These are phyloP conservation scores for Leptopterna dolabrata DNA, from an alignment of 2,888 invertebrate species.

Conservation along the genomic window DNA sequence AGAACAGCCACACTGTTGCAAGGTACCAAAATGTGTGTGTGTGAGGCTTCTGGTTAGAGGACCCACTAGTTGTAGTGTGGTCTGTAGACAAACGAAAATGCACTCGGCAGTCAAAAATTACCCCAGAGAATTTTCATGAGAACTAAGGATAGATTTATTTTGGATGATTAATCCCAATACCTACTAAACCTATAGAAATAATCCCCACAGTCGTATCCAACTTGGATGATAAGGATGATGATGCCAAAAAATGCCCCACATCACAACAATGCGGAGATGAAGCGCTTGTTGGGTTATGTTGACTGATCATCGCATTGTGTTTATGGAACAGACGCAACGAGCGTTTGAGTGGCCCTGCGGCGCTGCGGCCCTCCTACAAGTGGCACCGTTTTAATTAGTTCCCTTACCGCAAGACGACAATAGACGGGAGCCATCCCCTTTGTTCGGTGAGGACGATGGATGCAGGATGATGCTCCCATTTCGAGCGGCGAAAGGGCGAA, in stretches of 20 bases:
- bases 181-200: no score
- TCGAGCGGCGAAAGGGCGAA: neutral
- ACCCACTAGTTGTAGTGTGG: no score
- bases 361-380: neutral
- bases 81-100: no score
- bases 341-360: neutral
- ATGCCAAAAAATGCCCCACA: neutral
- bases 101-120: no score
- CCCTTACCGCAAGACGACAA: neutral
- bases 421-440: neutral
- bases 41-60: no score
- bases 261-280: neutral
- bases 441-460: neutral
- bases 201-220: neutral
- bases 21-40: no score
- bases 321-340: neutral
- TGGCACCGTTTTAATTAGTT: conserved; percentile 10
- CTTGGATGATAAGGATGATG: neutral
- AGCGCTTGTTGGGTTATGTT: neutral
- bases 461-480: neutral
- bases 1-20: no score
- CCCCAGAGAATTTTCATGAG: no score
- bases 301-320: conserved; percentile 10
- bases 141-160: no score
- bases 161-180: neutral